Evolutionary conservation across 2,888 invertebrate species (phyloP).

Genomic region (Hydraecia micacea): DNA sequence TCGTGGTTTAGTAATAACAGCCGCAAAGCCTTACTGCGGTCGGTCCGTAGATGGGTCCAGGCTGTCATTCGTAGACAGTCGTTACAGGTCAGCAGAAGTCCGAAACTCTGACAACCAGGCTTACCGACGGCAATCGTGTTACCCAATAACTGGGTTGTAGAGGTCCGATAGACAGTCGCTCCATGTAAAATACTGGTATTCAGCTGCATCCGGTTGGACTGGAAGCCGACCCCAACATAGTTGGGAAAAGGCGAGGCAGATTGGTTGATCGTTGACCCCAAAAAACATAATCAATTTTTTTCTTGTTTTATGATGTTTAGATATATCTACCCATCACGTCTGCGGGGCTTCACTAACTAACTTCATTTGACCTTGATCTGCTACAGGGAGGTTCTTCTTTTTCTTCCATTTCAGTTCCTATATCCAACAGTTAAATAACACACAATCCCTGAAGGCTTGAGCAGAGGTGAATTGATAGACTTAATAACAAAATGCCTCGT

Average conservation of each 20-base stretch:
- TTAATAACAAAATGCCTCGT: not conserved
- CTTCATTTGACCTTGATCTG: not conserved
- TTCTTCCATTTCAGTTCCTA: no score
- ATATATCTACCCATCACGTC: not conserved
- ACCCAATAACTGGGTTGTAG: no score
- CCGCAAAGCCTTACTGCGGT: no score
- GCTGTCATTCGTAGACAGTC: no score
- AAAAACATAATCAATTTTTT: no score
- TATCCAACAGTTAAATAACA: not conserved
- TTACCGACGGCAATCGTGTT: no score
- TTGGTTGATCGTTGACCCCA: no score
- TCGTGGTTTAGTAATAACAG: no score
- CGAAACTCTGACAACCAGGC: no score
- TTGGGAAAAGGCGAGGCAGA: not conserved
- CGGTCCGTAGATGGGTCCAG: no score
- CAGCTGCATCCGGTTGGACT: not conserved
- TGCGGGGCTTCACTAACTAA: not conserved
- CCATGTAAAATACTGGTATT: not conserved
- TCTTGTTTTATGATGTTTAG: not conserved
- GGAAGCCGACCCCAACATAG: not conserved
- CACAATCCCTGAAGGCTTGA: not conserved
- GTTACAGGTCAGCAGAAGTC: no score
- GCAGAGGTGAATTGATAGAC: not conserved
- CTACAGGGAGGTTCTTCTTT: not conserved
- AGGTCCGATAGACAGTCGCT: no score